Evolutionary conservation across 2,113 vertebrate species (phyloP).

Genomic region (Urocynchramus pylzowi): DNA sequence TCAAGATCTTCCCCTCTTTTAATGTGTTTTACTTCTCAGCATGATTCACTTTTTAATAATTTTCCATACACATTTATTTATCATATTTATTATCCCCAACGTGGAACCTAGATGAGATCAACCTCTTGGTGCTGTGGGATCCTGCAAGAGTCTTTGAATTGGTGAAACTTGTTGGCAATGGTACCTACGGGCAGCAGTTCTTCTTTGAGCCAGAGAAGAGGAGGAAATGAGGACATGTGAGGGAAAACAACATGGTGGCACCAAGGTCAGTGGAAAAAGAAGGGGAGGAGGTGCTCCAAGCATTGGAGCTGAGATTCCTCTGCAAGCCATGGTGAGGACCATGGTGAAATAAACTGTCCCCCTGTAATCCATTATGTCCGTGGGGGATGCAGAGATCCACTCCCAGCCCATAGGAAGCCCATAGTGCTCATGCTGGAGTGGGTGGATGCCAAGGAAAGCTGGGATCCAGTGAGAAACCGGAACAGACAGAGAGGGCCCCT

Average conservation of each 20-base stretch:
- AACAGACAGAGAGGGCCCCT: too few species aligned
- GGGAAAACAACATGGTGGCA: neutral
- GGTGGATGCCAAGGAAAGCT: neutral
- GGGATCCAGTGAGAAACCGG: too few species aligned
- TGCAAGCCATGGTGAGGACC: too few species aligned
- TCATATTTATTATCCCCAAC: neutral
- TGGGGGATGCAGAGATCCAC: neutral
- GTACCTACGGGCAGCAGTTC: too few species aligned
- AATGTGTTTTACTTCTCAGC: neutral
- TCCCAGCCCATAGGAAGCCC: neutral
- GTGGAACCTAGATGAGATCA: neutral
- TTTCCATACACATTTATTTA: neutral
- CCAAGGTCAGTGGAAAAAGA: neutral
- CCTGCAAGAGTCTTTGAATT: neutral
- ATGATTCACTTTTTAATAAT: neutral
- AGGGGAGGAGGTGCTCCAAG: neutral
- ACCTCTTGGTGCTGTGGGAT: neutral
- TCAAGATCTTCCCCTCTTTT: neutral
- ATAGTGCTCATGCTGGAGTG: neutral
- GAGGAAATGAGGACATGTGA: neutral
- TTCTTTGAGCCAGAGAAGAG: neutral
- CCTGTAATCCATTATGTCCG: neutral
- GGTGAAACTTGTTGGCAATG: neutral
- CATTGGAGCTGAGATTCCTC: accelerated
- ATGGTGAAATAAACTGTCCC: neutral